Conservation (phyloP, 2,797 vertebrate species). For the Hippoglossus hippoglossus region DNA sequence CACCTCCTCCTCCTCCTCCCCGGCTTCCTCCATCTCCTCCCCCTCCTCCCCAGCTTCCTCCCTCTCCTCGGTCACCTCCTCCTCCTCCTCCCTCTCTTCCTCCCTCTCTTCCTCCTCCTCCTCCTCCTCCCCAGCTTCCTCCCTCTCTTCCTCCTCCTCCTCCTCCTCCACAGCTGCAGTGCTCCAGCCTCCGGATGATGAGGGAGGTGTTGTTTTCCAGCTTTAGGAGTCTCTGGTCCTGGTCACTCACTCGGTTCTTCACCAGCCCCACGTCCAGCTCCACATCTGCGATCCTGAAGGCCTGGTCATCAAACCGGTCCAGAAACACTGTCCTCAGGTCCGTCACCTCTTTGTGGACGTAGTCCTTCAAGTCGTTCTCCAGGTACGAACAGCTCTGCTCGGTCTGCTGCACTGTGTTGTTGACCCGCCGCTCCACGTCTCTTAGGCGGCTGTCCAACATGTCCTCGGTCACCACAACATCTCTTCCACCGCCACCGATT, state of each 20-base stretch:
- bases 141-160: conserved; percentile 17
- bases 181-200: conserved; percentile 75
- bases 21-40: neutral
- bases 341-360: conserved; percentile 72
- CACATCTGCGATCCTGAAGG: conserved; percentile 74
- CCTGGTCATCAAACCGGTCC: conserved; percentile 77
- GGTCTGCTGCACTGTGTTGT: conserved; percentile 80
- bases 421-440: conserved; percentile 83
- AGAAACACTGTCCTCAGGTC: conserved; percentile 75
- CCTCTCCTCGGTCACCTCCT: conserved; percentile 14
- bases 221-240: conserved; percentile 66
- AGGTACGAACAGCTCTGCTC: conserved; percentile 75
- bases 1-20: neutral
- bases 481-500: neutral
- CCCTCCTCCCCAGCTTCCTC: neutral
- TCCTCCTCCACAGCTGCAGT: conserved; percentile 57
- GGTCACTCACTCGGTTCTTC: conserved; percentile 68
- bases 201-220: conserved; percentile 75
- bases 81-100: conserved; percentile 14
- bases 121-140: neutral
- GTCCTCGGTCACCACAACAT: conserved; percentile 42
- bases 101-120: conserved; percentile 18
- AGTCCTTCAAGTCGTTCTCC: conserved; percentile 78
- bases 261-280: conserved; percentile 80
- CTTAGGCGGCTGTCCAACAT: conserved; percentile 58